Base-by-base conservation (phyloP, 64 coral and sea anemone species). In the Stichodactyla mertensii region DNA sequence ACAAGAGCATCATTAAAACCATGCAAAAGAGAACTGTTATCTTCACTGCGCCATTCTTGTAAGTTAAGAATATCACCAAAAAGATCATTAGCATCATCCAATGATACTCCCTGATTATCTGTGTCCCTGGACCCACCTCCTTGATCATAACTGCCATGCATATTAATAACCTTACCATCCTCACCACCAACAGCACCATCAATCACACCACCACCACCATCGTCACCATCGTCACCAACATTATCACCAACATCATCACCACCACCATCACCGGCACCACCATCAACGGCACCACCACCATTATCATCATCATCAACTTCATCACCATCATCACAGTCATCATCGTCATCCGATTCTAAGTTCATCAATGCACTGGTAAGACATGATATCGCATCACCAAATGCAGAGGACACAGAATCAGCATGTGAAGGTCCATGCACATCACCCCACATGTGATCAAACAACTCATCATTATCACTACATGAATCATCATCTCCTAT, bases 311-410 rank as follows among this genome's bases (percentile, higher is more conserved):
- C n/a, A 24, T 69, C 19, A 24, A 8, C 6, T 16, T 16, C 5
- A 6, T 5, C 11, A 18, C 10, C 24, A 79, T 79, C 77, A 79
- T 79, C 36, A 45, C 36, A 3, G 36, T 45, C 1, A 45, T 81
- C 78, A 81, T 54, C 78, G 54, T 81, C 78, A 52, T 6, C 8
- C 16, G 78, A 81, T 16, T 81, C 78, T 20, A 81, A 81, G 53
- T 81, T 54, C 16, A 81, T 20, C 36, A 81, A 54, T 2, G 78
- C 78, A 55, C 78, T 81, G 54, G 78, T 81, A 81, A 81, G 78
- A 81, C 78, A 81, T 53, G 78, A 52, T 81, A 81, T 81, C 19
- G 51, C 78, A 52, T 81, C 78, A 52, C 26, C 53, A 81, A 81
- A 81, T 54, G 51, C 78, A 18, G 52, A 81, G 15, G 78, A 81